phyloP scores from a whole-genome alignment of 2,797 vertebrate species.

The Parauchenoglanis ngamensis region DNA sequence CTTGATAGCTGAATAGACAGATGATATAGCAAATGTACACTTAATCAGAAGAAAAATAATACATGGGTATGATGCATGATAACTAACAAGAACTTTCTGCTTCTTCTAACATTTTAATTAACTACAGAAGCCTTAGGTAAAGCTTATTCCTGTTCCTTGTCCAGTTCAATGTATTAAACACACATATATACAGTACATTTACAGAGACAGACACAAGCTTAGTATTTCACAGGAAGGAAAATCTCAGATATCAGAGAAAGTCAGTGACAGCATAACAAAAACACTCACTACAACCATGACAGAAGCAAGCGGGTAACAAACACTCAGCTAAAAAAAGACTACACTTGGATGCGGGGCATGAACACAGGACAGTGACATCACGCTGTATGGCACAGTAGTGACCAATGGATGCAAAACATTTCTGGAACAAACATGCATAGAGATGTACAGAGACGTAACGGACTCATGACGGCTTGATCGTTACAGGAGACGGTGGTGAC shows the following conservation, averaged over 20 bases:
- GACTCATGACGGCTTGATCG: constrained; percentile 12
- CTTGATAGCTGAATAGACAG: neutral
- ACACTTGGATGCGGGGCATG: constrained; percentile 53
- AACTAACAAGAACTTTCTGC: neutral
- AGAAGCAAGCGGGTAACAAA: constrained; percentile 59
- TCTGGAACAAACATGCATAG: constrained; percentile 35
- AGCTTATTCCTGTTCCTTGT: constrained; percentile 41
- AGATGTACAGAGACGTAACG: constrained; percentile 70
- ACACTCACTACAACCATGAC: constrained; percentile 60
- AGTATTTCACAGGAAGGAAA: constrained; percentile 22
- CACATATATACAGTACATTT: constrained; percentile 40
- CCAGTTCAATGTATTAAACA: constrained; percentile 69
- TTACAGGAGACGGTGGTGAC: neutral
- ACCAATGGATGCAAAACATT: constrained; percentile 35
- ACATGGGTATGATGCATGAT: neutral
- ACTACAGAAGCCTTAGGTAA: neutral
- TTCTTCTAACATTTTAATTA: neutral
- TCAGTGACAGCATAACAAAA: constrained; percentile 48
- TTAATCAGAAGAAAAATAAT: neutral
- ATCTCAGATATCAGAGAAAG: constrained; percentile 37
- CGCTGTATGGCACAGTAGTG: constrained; percentile 27
- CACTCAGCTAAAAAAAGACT: constrained; percentile 34
- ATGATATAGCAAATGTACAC: neutral
- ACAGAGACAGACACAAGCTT: constrained; percentile 50
- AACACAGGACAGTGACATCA: constrained; percentile 54